Conservation (phyloP, 1,140 invertebrate species). For the Limonius californicus region DNA sequence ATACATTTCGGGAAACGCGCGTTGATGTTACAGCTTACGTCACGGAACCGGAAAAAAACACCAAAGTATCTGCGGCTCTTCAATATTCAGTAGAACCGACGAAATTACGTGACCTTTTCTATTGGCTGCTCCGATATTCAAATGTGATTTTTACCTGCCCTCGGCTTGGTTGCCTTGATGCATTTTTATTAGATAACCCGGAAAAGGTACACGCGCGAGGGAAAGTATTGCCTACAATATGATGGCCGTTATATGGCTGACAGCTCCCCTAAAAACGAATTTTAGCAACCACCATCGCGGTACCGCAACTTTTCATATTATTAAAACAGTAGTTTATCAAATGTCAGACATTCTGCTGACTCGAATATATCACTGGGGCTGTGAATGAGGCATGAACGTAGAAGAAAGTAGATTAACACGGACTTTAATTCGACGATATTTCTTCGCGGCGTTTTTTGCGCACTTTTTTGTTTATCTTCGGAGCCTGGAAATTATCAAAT, state of each 20-base stretch:
- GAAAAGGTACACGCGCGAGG: background rate
- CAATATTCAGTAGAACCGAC: background rate
- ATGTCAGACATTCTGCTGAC: background rate
- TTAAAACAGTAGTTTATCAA: background rate
- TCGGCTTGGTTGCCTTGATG: background rate
- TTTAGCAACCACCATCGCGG: background rate
- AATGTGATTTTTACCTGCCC: constrained; percentile 1
- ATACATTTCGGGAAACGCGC: background rate
- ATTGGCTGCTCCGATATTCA: constrained; percentile 1
- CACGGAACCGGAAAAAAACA: background rate
- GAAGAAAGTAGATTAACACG: too few species aligned
- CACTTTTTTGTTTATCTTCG: too few species aligned
- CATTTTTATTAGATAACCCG: constrained; percentile 1
- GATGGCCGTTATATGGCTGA: background rate
- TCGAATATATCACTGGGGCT: too few species aligned
- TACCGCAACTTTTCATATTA: background rate
- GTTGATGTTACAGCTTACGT: too few species aligned
- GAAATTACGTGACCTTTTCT: constrained; percentile 1
- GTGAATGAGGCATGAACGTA: too few species aligned
- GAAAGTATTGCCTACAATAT: background rate
- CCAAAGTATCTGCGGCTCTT: background rate
- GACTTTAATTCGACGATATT: too few species aligned
- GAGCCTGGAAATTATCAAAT: too few species aligned
- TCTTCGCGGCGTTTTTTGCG: too few species aligned
- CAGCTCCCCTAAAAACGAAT: background rate